Conservation (phyloP, 2,888 invertebrate genomes). For the Pyrrhia umbra region DNA sequence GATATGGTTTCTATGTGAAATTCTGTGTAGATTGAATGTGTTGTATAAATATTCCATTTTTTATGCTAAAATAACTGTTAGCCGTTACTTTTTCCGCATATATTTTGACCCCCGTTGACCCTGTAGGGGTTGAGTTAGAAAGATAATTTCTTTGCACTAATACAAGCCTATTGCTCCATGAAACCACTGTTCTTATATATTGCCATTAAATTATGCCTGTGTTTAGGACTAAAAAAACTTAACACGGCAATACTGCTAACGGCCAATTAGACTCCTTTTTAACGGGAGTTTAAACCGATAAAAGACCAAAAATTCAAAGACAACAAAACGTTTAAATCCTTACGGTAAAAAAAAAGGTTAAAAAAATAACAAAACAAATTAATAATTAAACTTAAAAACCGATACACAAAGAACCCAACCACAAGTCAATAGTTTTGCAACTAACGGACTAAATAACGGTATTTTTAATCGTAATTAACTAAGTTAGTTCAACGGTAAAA, state of each 20-base stretch:
- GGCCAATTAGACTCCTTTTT: background rate
- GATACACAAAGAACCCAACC: constrained; percentile 12
- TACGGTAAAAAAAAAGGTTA: background rate
- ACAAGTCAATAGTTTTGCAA: constrained; percentile 13
- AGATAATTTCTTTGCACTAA: background rate
- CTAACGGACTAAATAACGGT: constrained; percentile 50
- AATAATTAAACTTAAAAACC: constrained; percentile 13
- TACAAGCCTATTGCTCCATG: too few relatives aligned
- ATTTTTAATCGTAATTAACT: constrained; percentile 36
- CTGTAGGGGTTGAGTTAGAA: background rate
- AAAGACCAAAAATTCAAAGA: background rate
- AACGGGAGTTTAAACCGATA: background rate
- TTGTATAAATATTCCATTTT: background rate
- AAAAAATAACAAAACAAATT: background rate
- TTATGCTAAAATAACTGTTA: background rate
- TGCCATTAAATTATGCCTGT: too few relatives aligned
- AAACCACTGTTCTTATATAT: too few relatives aligned
- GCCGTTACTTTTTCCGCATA: background rate
- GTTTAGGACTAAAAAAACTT: background rate
- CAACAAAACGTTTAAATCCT: background rate
- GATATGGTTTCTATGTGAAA: constrained; percentile 26
- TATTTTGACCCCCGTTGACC: background rate
- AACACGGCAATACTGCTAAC: background rate
- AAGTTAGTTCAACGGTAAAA: constrained; percentile 49
- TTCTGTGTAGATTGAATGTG: constrained; percentile 8